Conservation (phyloP, 2,113 vertebrate genomes). For the Bufo gargarizans region DNA sequence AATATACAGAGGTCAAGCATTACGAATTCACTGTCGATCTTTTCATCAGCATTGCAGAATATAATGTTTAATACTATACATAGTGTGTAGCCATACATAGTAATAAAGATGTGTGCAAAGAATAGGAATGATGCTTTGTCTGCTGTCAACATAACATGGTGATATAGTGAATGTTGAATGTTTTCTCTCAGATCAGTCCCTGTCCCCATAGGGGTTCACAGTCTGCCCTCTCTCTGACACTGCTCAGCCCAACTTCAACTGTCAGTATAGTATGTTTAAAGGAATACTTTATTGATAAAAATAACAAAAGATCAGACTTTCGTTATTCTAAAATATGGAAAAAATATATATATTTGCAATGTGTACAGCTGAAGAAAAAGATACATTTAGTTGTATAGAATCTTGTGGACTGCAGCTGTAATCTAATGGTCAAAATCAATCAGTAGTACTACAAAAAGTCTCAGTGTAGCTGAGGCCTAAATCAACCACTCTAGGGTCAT, state of each 20-base stretch:
- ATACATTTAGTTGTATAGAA: no score
- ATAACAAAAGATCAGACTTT: neutral
- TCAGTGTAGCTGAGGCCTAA: no score
- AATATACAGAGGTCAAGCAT: constrained; percentile 4
- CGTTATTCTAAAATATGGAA: neutral
- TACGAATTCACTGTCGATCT: neutral
- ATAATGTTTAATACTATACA: neutral
- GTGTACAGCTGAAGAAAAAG: neutral
- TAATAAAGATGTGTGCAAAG: neutral
- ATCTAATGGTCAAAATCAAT: no score
- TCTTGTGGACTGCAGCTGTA: no score
- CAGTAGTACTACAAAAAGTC: no score
- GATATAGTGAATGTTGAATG: neutral
- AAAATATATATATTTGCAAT: neutral
- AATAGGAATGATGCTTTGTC: neutral
- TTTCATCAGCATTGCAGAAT: constrained; percentile 41
- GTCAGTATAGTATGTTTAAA: neutral
- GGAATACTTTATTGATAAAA: neutral
- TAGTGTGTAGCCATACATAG: neutral
- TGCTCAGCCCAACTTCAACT: neutral
- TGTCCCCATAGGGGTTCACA: neutral
- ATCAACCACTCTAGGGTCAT: no score
- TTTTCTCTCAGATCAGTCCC: neutral
- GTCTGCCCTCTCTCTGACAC: neutral
- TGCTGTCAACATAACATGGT: neutral